Evolutionary conservation across 1,140 invertebrate genomes (phyloP), one percentile per base, ranked within the genome.

Genomic region (Sitodiplosis mosellana): DNA sequence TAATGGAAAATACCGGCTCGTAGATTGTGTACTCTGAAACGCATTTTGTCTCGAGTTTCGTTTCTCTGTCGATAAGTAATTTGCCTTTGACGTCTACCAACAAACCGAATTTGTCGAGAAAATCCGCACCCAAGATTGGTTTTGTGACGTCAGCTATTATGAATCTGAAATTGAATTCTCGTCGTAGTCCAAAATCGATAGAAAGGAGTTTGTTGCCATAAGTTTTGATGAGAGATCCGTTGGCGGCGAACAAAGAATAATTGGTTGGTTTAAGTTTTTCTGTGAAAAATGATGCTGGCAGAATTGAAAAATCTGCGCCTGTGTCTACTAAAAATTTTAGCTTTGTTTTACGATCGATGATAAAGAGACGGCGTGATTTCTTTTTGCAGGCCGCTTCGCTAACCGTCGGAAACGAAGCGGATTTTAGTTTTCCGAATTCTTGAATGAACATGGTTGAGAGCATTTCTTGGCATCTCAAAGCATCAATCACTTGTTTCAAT

Each of bases 61-160:
- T n/a, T n/a, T n/a, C n/a, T n/a, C n/a, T n/a, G n/a, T n/a, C n/a
- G n/a, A n/a, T n/a, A n/a, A n/a, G n/a, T n/a, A n/a, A n/a, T n/a
- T n/a, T n/a, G n/a, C n/a, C n/a, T n/a, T n/a, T n/a, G n/a, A n/a
- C n/a, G n/a, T n/a, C n/a, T n/a, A n/a, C n/a, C n/a, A n/a, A n/a
- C n/a, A n/a, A n/a, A n/a, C n/a, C n/a, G n/a, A n/a, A n/a, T n/a
- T n/a, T n/a, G n/a, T n/a, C n/a, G n/a, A 59, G 44, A 49, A 60
- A 60, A 51, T 59, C 56, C 14, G 56, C 57, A 19, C 58, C 58
- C 20, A 61, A 33, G 19, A 60, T 61, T 5, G 58, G 56, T 19
- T 49, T 54, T 19, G 53, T 53, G 12, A 59, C 52, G 46, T 60
- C 55, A 11, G 58, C 57, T 3, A 63, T 40, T 15, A 58, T 46